Percentiles rank a stretch among this genome's conserved stretches.
These are phyloP conservation scores for Strix aluco DNA, from an alignment of 2,113 vertebrate species.

Conservation along the genomic window DNA sequence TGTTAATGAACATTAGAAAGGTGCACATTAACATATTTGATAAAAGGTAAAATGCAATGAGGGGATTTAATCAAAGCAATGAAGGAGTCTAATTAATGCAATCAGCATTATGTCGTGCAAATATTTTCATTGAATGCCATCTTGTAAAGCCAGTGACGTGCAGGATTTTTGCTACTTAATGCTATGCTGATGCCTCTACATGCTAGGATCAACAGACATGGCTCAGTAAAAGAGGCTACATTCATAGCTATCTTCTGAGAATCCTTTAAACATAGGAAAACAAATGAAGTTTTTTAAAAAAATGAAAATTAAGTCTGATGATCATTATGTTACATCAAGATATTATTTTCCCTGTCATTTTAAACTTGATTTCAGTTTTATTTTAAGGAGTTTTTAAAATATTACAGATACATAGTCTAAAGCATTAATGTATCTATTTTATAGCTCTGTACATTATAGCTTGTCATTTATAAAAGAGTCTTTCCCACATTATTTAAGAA, in stretches of 20 bases:
- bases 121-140: slow-evolving; percentile 85
- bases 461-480: background rate
- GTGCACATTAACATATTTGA: slow-evolving; percentile 76
- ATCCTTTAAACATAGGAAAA: background rate
- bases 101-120: slow-evolving; percentile 83
- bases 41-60: slow-evolving; percentile 77
- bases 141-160: slow-evolving; percentile 80
- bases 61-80: slow-evolving; percentile 80
- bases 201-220: slow-evolving; percentile 2
- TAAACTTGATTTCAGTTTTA: background rate
- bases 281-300: background rate
- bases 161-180: slow-evolving; percentile 49
- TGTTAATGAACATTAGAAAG: slow-evolving; percentile 73
- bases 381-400: background rate
- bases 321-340: background rate
- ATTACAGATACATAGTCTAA: background rate
- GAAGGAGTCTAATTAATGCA: slow-evolving; percentile 80
- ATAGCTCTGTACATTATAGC: background rate
- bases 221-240: background rate
- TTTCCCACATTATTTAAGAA: background rate
- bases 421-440: background rate
- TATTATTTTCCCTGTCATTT: background rate
- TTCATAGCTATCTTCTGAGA: background rate
- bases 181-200: background rate
- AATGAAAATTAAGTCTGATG: background rate